Conservation (phyloP, 2,113 vertebrate species). For the Xenopus tropicalis region UCB_Xtro_10.0 CM004445.2:28139001-28139500, state of each 20-base stretch:
- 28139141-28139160: constrained; percentile 56
- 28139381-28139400: constrained; percentile 69
- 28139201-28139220: constrained; percentile 67
- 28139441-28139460: constrained; percentile 70
- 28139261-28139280: constrained; percentile 65
- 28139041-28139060: constrained; percentile 61
- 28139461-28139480: constrained; percentile 69
- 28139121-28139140: constrained; percentile 64
- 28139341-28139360: constrained; percentile 64
- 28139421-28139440: constrained; percentile 71
- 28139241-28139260: constrained; percentile 64
- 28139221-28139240: constrained; percentile 69
- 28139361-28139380: constrained; percentile 62
- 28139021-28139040: constrained; percentile 65
- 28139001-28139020: constrained; percentile 66
- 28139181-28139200: constrained; percentile 52
- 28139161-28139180: constrained; percentile 75
- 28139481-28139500: constrained; percentile 67
- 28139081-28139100: constrained; percentile 69
- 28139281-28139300: constrained; percentile 68
- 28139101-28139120: constrained; percentile 58
- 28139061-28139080: constrained; percentile 72
- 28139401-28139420: constrained; percentile 70
- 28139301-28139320: constrained; percentile 63
- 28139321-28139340: constrained; percentile 60